These are phyloP conservation scores for Sciurus carolinensis DNA, from an alignment of 2,797 vertebrate genomes.

Conservation along the genomic window DNA sequence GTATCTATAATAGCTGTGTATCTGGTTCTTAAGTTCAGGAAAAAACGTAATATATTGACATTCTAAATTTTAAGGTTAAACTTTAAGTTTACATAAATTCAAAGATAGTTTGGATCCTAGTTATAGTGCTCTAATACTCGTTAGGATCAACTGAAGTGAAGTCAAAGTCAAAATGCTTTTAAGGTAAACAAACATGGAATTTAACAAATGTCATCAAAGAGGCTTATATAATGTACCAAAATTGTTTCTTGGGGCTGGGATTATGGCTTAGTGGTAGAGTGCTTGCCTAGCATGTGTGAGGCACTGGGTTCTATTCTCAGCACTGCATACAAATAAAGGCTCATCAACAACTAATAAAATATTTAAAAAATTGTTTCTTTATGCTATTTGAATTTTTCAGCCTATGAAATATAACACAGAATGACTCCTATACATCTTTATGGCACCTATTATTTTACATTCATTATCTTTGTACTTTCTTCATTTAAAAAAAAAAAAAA, in stretches of 20 bases:
- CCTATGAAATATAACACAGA: constrained; percentile 8
- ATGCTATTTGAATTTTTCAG: neutral
- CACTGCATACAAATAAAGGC: no score
- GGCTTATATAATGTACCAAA: neutral
- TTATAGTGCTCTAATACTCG: constrained; percentile 25
- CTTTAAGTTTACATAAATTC: constrained; percentile 44
- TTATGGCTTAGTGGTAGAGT: no score
- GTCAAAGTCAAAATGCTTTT: constrained; percentile 32
- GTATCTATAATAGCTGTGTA: neutral
- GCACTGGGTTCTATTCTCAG: no score
- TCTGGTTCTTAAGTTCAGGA: neutral
- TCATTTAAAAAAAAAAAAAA: neutral
- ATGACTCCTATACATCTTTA: constrained; percentile 24
- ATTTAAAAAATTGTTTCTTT: neutral
- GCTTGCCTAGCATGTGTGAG: no score
- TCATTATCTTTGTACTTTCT: constrained; percentile 40
- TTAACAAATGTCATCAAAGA: constrained; percentile 36
- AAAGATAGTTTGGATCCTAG: neutral
- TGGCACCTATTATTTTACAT: constrained; percentile 4
- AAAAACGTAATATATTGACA: neutral
- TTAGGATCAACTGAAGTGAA: constrained; percentile 32
- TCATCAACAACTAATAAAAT: no score
- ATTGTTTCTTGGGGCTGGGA: neutral
- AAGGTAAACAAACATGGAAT: constrained; percentile 45
- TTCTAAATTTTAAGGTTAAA: constrained; percentile 44